Conservation (phyloP, 1,140 invertebrate genomes). For the Drosophila watanabei region DNA sequence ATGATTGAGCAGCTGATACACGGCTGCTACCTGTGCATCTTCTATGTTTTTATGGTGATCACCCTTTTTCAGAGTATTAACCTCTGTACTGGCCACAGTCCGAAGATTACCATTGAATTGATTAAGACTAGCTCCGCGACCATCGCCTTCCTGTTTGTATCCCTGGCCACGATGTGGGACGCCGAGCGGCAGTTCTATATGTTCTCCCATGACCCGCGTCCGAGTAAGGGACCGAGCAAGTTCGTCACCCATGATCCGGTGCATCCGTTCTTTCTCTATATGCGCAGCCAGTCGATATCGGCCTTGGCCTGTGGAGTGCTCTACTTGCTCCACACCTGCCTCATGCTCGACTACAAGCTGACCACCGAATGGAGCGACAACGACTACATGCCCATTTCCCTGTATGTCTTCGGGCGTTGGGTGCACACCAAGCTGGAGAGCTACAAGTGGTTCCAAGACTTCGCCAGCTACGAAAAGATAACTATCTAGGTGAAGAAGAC, state of each 20-base stretch:
- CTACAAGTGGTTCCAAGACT: slow-evolving; percentile 28
- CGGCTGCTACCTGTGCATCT: slow-evolving; percentile 22
- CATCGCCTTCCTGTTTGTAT: slow-evolving; percentile 18
- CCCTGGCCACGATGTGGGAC: slow-evolving; percentile 40
- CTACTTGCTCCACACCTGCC: slow-evolving; percentile 43
- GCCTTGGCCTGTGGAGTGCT: slow-evolving; percentile 36
- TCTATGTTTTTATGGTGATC: slow-evolving; percentile 39
- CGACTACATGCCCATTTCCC: slow-evolving; percentile 25
- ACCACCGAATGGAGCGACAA: background rate
- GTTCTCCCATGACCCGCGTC: background rate
- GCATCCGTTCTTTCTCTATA: slow-evolving; percentile 23
- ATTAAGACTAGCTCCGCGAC: slow-evolving; percentile 18
- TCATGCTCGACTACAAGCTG: slow-evolving; percentile 40
- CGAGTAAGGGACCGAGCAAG: background rate
- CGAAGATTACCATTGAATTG: slow-evolving; percentile 18
- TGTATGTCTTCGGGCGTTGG: slow-evolving; percentile 26
- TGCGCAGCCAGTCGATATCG: slow-evolving; percentile 26
- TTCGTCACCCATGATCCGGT: slow-evolving; percentile 1
- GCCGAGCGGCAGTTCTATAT: slow-evolving; percentile 40
- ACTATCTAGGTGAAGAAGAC: background rate
- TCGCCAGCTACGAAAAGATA: background rate
- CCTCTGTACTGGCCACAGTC: slow-evolving; percentile 40
- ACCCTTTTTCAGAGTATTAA: slow-evolving; percentile 50
- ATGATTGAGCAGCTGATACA: slow-evolving; percentile 13
- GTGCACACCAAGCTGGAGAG: slow-evolving; percentile 22